A percentile compares a stretch with the other conserved stretches of the same genome.
These are phyloP conservation scores for Homarus gammarus DNA, from an alignment of 2,888 invertebrate genomes.

Conservation along the genomic window DNA sequence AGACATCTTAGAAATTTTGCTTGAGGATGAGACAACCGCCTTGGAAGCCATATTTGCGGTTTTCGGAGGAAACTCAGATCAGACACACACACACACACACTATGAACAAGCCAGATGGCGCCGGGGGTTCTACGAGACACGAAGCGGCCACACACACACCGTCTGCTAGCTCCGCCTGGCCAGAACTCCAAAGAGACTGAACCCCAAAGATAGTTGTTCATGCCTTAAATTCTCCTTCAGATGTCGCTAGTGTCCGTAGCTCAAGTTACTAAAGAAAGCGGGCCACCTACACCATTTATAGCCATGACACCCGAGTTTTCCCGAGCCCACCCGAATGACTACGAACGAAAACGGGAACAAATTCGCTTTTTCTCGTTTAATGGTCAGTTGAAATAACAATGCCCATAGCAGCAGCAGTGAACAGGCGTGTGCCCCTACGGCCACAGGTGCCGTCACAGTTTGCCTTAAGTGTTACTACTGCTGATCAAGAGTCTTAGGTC, in stretches of 20 bases:
- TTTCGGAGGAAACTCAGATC: conserved; percentile 1
- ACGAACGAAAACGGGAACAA: conserved; percentile 44
- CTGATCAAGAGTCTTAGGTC: neutral
- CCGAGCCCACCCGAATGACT: conserved; percentile 31
- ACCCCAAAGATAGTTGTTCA: conserved; percentile 55
- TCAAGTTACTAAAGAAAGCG: conserved; percentile 57
- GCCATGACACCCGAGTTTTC: conserved; percentile 29
- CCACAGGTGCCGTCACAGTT: neutral
- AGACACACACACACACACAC: conserved; percentile 36
- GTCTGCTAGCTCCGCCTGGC: conserved; percentile 58
- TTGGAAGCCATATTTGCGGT: conserved; percentile 18
- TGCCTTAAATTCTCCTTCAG: conserved; percentile 40
- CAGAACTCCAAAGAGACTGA: conserved; percentile 59
- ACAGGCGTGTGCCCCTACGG: neutral
- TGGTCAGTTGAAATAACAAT: conserved; percentile 14
- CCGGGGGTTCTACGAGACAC: conserved; percentile 33
- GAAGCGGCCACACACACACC: conserved; percentile 45
- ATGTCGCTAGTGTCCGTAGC: conserved; percentile 51
- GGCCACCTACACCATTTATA: conserved; percentile 56
- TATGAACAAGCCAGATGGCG: conserved; percentile 4
- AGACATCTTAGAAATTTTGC: neutral
- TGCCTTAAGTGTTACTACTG: neutral
- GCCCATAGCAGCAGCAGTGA: neutral
- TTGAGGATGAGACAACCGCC: conserved; percentile 20
- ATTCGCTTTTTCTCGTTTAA: neutral